Conservation (phyloP, 2,888 invertebrate species). For the Lepidocyrtoides sp. region DNA sequence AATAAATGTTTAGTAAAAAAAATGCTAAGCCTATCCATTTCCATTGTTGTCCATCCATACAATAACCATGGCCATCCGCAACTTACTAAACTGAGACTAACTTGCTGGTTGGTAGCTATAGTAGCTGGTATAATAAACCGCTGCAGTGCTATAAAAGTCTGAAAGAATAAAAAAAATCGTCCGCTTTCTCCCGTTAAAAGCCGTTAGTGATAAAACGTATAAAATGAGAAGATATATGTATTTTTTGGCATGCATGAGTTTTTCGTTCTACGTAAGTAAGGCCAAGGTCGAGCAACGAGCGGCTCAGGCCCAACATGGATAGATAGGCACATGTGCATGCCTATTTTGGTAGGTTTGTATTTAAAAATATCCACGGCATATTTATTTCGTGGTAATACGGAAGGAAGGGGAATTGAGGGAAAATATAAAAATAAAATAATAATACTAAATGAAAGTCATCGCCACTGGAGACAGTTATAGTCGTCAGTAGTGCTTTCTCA, state of each 20-base stretch:
- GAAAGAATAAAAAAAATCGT: neutral
- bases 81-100: neutral
- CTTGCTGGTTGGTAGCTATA: too few relatives aligned
- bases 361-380: neutral
- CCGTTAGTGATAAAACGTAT: neutral
- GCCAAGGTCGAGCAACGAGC: constrained; percentile 39
- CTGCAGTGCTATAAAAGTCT: constrained; percentile 61
- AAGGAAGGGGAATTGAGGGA: constrained; percentile 14
- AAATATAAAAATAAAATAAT: constrained; percentile 25
- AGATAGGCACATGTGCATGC: neutral
- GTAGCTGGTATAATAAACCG: neutral
- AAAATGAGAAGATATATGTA: neutral
- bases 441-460: constrained; percentile 61
- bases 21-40: neutral
- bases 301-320: neutral
- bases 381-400: neutral
- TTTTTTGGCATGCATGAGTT: constrained; percentile 28
- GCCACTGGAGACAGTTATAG: neutral
- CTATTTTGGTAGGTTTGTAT: neutral
- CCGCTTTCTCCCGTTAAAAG: constrained; percentile 17
- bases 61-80: neutral
- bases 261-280: constrained; percentile 39
- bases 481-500: neutral
- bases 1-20: neutral
- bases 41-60: constrained; percentile 13